Evolutionary conservation across 2,797 vertebrate species (phyloP).

Genomic region (Bradypodion pumilum): DNA sequence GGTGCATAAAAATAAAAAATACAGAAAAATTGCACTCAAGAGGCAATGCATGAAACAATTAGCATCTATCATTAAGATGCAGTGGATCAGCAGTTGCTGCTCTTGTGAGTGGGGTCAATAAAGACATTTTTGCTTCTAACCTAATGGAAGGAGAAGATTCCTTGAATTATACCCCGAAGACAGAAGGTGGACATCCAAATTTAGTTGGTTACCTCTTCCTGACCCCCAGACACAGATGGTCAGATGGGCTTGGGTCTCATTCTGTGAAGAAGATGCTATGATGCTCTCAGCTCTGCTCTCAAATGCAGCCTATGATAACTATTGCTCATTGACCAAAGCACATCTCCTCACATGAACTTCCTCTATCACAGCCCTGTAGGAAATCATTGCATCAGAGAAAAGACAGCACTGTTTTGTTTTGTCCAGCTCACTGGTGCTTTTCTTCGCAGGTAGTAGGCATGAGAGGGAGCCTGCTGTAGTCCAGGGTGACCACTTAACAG

Average conservation of each 20-base stretch:
- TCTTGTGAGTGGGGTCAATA: slow-evolving; percentile 54
- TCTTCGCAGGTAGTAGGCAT: not conserved
- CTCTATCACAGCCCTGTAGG: not conserved
- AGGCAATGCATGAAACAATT: no score
- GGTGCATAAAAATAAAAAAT: not conserved
- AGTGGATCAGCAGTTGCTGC: no score
- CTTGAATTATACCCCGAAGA: slow-evolving; percentile 64
- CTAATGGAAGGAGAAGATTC: slow-evolving; percentile 55
- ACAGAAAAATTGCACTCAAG: no score
- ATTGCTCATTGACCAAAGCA: not conserved
- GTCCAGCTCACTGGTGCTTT: not conserved
- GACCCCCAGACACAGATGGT: slow-evolving; percentile 53
- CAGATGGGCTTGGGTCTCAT: slow-evolving; percentile 57
- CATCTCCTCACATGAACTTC: not conserved
- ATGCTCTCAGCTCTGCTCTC: not conserved
- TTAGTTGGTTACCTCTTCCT: slow-evolving; percentile 54
- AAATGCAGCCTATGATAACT: not conserved
- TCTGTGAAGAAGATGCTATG: slow-evolving; percentile 5
- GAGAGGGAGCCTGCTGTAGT: not conserved
- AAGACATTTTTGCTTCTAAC: slow-evolving; percentile 59
- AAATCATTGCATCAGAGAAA: not conserved
- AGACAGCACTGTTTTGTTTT: not conserved
- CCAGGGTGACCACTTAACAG: no score
- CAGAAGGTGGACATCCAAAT: slow-evolving; percentile 42
- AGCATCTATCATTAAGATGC: no score